phyloP scores from a whole-genome alignment of 2,797 vertebrate species.

The Muscicapa striata region DNA sequence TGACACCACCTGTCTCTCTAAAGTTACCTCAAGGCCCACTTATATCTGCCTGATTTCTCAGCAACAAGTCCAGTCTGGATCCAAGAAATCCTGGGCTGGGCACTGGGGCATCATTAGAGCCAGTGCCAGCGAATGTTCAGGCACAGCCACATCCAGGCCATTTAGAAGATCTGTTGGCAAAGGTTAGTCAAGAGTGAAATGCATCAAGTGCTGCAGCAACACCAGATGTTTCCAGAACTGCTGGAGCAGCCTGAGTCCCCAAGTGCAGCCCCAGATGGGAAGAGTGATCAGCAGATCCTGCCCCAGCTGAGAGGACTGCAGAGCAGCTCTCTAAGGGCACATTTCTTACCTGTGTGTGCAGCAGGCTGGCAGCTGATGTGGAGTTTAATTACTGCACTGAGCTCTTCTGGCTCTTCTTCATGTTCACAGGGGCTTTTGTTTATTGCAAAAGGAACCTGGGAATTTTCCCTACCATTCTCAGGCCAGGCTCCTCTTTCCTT shows the following conservation, averaged over 20 bases:
- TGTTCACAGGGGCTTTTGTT: not conserved
- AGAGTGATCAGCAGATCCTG: not conserved
- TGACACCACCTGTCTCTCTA: not conserved
- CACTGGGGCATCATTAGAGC: not conserved
- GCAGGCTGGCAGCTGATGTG: not conserved
- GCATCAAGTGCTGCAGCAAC: not conserved
- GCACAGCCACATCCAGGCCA: not conserved
- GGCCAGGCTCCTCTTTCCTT: not conserved
- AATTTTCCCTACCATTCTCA: not conserved
- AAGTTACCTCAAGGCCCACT: not conserved
- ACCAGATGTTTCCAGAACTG: not conserved
- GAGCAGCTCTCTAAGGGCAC: not conserved
- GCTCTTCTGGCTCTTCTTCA: not conserved
- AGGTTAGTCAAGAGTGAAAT: not conserved
- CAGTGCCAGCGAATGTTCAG: not conserved
- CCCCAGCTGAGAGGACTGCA: not conserved
- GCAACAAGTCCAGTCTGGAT: not conserved
- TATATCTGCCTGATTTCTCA: not conserved
- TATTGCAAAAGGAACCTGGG: not conserved
- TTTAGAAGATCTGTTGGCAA: not conserved
- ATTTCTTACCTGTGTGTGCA: not conserved
- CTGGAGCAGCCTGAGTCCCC: not conserved
- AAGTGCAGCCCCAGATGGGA: not conserved
- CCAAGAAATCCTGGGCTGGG: not conserved
- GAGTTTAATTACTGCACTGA: not conserved